Percentiles rank a stretch among this genome's conserved stretches.
These are phyloP conservation scores for Saxidomus purpurata DNA, from an alignment of 1,140 invertebrate species.

Conservation along the genomic window DNA sequence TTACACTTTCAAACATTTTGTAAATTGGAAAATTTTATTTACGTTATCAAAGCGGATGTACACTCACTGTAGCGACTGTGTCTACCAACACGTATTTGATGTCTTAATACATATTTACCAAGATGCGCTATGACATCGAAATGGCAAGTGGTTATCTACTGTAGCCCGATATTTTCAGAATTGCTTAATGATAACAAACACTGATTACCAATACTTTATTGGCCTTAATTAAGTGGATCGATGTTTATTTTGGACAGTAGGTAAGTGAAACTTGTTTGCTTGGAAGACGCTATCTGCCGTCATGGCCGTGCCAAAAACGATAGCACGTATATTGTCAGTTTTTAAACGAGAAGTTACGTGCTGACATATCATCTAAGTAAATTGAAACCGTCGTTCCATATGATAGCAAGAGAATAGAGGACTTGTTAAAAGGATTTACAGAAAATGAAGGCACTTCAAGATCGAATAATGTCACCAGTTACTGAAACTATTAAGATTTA, in stretches of 20 bases:
- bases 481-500: too few relatives aligned
- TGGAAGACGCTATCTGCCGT: not conserved
- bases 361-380: not conserved
- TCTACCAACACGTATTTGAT: not conserved
- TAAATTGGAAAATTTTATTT: not conserved
- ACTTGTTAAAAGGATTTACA: too few relatives aligned
- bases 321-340: constrained; percentile 4
- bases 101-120: not conserved
- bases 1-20: not conserved
- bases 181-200: not conserved
- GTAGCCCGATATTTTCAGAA: not conserved
- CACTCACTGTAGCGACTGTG: not conserved
- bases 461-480: too few relatives aligned
- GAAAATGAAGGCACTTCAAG: too few relatives aligned
- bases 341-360: not conserved
- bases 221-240: not conserved
- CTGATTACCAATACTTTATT: not conserved
- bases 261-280: not conserved
- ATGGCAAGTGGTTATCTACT: not conserved
- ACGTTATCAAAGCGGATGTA: not conserved
- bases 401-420: too few relatives aligned
- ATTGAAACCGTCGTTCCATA: not conserved
- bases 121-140: not conserved
- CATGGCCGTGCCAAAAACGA: not conserved
- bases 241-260: not conserved